Evolutionary conservation across 2,888 invertebrate species (phyloP), one percentile per base, ranked within the genome.

Genomic region (Neoascia interrupta): DNA sequence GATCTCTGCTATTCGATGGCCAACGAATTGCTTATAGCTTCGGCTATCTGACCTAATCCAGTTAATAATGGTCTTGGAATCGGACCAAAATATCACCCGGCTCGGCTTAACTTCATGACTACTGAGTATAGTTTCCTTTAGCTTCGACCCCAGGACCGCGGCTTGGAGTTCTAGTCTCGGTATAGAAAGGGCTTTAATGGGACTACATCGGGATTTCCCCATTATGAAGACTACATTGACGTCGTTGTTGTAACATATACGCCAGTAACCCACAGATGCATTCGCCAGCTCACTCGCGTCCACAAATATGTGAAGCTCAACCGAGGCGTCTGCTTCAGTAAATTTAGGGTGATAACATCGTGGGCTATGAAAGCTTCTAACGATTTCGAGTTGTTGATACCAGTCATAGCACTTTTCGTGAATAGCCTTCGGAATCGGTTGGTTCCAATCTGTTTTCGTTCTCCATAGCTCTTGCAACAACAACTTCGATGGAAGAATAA

Each of bases 1-100:
- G n/a, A 82, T 83, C 51, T 84, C 82, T 1, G 81, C 82, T 11
- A 84, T 81, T 8, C 83, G 53, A 63, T 82, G 80, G 3, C 82
- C 81, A 2, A 82, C 83, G 37, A 82, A 84, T 10, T 82, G 79
- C 61, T 81, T 82, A 16, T 69, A 82, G 5, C 31, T 39, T 16
- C 76, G 64, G n/a, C 75, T 51, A 4, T 66, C 23, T 1, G 79
- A 74, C 11, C 63, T 16, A 1, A 81, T 58, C 81, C 81, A 82
- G n/a, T 54, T 39, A 10, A 81, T 45, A 1, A 81, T 58, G 1
- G 70, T 74, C 37, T 72, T 68, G 10, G 73, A 81, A 28, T 81
- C 82, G 10, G 41, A 58, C 76, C 74, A 81, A 3, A 66, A 73
- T 1, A 15, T 18, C 4, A 49, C 19, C 19, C 26, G 53, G 10